phyloP scores from a whole-genome alignment of 2,113 vertebrate species.

The Cinclus cinclus region DNA sequence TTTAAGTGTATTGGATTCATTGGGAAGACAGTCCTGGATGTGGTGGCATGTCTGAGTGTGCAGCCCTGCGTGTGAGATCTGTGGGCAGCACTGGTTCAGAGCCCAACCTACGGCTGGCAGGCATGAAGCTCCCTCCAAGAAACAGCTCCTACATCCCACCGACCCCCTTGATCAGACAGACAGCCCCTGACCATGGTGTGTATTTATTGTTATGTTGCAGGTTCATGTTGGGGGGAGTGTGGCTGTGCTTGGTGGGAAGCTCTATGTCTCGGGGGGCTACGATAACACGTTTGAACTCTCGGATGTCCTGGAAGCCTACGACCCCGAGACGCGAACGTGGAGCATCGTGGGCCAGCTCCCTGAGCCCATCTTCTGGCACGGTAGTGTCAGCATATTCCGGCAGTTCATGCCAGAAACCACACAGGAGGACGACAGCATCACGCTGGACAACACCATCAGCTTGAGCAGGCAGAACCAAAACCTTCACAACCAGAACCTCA shows the following conservation, averaged over 20 bases:
- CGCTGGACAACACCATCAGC: constrained; percentile 75
- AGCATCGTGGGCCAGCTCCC: constrained; percentile 84
- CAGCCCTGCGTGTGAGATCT: not conserved
- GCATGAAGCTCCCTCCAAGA: fast-evolving
- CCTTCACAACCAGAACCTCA: constrained; percentile 79
- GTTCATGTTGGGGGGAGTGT: constrained; percentile 95
- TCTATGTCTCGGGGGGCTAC: constrained; percentile 93
- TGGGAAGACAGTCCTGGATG: not conserved
- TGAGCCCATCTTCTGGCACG: constrained; percentile 96
- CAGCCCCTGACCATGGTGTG: fast-evolving
- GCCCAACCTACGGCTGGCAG: not conserved
- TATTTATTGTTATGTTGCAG: constrained; percentile 35
- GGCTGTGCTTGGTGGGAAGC: constrained; percentile 87
- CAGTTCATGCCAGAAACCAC: constrained; percentile 94
- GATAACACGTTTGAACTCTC: constrained; percentile 96
- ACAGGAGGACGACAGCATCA: constrained; percentile 71
- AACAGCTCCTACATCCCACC: not conserved
- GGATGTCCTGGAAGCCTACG: constrained; percentile 88
- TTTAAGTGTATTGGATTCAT: fast-evolving
- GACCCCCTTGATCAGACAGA: fast-evolving
- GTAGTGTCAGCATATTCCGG: constrained; percentile 97
- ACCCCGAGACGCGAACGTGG: constrained; percentile 82
- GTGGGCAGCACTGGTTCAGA: not conserved
- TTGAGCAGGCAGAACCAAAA: constrained; percentile 76
- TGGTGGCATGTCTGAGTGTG: fast-evolving